These are phyloP conservation scores for Galagoides demidoff DNA, from an alignment of 2,797 vertebrate genomes.

Conservation along the genomic window DNA sequence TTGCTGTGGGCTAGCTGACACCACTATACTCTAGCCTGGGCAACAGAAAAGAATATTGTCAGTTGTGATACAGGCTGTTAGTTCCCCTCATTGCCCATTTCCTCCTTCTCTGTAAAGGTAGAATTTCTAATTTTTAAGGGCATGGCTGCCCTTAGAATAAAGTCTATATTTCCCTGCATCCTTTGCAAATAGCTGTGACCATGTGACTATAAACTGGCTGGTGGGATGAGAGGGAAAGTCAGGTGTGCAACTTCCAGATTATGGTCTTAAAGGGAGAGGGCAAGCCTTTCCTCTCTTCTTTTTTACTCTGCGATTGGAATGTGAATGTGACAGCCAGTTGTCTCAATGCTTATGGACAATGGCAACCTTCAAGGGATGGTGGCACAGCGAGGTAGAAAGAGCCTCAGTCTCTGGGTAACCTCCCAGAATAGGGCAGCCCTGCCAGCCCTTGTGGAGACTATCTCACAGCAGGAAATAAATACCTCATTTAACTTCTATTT, in stretches of 20 bases:
- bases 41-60: background rate
- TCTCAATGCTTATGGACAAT: background rate
- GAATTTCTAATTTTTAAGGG: background rate
- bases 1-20: too few species aligned
- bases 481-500: background rate
- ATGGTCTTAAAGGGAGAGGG: background rate
- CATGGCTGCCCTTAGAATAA: background rate
- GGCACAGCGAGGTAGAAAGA: background rate
- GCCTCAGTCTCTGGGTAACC: background rate
- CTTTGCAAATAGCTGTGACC: background rate
- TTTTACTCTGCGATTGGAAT: background rate
- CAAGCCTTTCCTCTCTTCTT: background rate
- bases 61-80: background rate
- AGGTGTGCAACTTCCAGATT: background rate
- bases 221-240: background rate
- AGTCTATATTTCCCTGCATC: background rate
- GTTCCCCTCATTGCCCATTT: background rate
- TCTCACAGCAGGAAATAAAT: background rate
- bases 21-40: too few species aligned
- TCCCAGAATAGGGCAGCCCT: background rate
- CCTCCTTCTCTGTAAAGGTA: background rate
- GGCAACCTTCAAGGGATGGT: background rate
- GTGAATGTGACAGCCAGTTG: background rate
- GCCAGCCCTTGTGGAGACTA: background rate
- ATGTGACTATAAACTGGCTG: background rate